A percentile compares a stretch with the other conserved stretches of the same genome.
Evolutionary conservation across 1,140 invertebrate species (phyloP).

Genomic region (Battus philenor): DNA sequence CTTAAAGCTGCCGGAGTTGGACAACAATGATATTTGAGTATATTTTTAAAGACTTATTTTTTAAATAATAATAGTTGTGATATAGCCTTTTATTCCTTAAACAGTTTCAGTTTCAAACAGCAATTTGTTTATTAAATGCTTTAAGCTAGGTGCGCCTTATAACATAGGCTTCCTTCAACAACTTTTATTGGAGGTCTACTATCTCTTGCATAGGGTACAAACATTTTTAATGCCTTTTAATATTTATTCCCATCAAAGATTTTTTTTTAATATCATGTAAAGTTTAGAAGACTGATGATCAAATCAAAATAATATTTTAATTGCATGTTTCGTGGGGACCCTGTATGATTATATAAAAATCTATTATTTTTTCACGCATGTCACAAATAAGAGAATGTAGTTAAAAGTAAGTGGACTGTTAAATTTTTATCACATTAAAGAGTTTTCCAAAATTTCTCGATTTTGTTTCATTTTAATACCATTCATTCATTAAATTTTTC

Average conservation of each 20-base stretch:
- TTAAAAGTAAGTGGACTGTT: slow-evolving; percentile 65
- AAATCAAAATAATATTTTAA: neutral
- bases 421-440: slow-evolving; percentile 65
- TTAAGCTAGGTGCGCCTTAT: too few relatives aligned
- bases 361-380: slow-evolving; percentile 22
- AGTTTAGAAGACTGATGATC: neutral
- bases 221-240: neutral
- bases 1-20: too few relatives aligned
- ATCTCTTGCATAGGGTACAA: too few relatives aligned
- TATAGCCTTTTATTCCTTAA: too few relatives aligned
- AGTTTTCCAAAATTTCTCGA: slow-evolving; percentile 29
- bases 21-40: too few relatives aligned
- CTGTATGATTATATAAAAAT: slow-evolving; percentile 1
- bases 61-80: too few relatives aligned
- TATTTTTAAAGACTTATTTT: too few relatives aligned
- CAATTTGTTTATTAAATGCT: too few relatives aligned
- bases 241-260: neutral
- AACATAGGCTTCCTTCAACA: too few relatives aligned
- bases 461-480: slow-evolving; percentile 44
- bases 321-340: neutral
- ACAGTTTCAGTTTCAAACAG: too few relatives aligned
- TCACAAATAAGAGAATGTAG: slow-evolving; percentile 18
- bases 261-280: neutral
- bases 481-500: slow-evolving; percentile 22
- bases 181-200: too few relatives aligned